These are phyloP conservation scores for Corythornis leucogaster DNA, from an alignment of 2,797 vertebrate species.

Conservation along the genomic window DNA sequence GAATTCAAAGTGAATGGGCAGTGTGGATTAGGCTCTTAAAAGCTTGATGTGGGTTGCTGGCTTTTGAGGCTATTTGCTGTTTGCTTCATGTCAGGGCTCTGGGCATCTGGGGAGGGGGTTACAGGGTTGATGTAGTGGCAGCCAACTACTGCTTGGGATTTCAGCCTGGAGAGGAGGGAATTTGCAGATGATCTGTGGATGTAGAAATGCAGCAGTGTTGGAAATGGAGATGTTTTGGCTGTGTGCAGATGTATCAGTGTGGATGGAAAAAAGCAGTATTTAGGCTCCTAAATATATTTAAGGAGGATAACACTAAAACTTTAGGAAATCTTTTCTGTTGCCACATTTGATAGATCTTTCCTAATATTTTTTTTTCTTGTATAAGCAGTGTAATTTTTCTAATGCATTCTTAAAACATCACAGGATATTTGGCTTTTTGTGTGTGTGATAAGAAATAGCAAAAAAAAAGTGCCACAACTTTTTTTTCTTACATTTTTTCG, in stretches of 20 bases:
- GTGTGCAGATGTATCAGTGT: neutral
- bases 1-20: neutral
- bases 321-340: neutral
- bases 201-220: neutral
- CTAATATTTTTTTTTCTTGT: neutral
- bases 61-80: neutral
- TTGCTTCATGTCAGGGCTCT: neutral
- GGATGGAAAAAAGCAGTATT: neutral
- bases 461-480: neutral
- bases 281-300: neutral
- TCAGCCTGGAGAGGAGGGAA: neutral
- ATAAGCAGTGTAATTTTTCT: neutral
- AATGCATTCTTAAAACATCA: conserved; percentile 61
- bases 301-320: neutral
- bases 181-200: neutral
- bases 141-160: neutral
- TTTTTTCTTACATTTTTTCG: neutral
- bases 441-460: neutral
- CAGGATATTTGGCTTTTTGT: conserved; percentile 67
- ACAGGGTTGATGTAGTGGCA: neutral
- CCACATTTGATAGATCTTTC: neutral
- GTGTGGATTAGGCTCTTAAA: neutral
- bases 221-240: neutral
- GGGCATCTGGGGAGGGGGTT: neutral
- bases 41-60: neutral